Conservation (phyloP, 2,888 invertebrate species). For the Polyommatus iphigenia region DNA sequence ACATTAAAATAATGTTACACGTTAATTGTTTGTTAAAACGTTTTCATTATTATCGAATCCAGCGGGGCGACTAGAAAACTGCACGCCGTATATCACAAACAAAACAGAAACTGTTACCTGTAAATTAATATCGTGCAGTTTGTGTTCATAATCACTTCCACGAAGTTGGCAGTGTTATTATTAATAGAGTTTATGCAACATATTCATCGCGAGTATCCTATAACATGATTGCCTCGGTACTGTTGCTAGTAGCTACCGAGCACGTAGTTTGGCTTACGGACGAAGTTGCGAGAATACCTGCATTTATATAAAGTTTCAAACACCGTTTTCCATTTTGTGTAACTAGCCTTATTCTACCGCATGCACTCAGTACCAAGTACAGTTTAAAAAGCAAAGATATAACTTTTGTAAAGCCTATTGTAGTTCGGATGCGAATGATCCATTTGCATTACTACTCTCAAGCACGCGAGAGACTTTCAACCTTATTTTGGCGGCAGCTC, state of each 20-base stretch:
- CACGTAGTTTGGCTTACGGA: constrained; percentile 28
- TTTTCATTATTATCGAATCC: neutral
- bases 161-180: constrained; percentile 9
- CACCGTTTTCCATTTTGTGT: constrained; percentile 22
- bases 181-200: constrained; percentile 23
- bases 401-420: constrained; percentile 31
- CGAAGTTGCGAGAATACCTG: constrained; percentile 24
- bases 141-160: constrained; percentile 9
- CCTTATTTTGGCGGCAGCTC: constrained; percentile 1
- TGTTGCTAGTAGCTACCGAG: neutral
- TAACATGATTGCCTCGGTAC: constrained; percentile 18
- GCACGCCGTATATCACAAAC: constrained; percentile 1
- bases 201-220: constrained; percentile 8
- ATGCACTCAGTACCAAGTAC: constrained; percentile 31
- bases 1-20: neutral
- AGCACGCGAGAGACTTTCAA: constrained; percentile 22
- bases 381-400: constrained; percentile 31
- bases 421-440: constrained; percentile 29
- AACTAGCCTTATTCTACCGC: constrained; percentile 29
- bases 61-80: neutral
- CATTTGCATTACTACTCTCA: constrained; percentile 30
- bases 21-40: neutral
- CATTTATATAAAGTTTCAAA: constrained; percentile 29
- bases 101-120: constrained; percentile 2
- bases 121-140: constrained; percentile 4